Conservation (phyloP, 2,113 vertebrate species). For the Scartelaos histophorus region DNA sequence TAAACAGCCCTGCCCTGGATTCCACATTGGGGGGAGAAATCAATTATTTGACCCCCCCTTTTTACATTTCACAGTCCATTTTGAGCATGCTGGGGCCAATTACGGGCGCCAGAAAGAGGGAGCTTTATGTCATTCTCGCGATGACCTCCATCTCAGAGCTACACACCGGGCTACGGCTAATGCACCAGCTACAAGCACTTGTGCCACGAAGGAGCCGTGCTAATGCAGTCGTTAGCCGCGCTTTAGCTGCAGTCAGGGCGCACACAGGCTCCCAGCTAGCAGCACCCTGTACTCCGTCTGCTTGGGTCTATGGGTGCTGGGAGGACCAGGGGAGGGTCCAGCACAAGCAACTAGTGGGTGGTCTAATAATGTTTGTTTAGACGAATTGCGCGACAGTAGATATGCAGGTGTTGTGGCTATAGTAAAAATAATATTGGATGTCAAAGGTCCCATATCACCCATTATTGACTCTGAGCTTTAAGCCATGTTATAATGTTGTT, state of each 20-base stretch:
- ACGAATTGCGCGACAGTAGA: not conserved
- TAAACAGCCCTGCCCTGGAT: constrained; percentile 76
- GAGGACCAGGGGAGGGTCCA: constrained; percentile 32
- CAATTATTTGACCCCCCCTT: constrained; percentile 78
- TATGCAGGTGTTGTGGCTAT: not conserved
- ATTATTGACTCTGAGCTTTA: too few species aligned
- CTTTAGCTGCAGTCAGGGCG: constrained; percentile 65
- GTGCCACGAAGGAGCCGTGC: constrained; percentile 66
- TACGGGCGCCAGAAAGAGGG: constrained; percentile 74
- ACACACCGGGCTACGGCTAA: constrained; percentile 65
- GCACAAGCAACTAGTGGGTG: not conserved
- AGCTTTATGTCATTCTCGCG: constrained; percentile 74
- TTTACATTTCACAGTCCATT: constrained; percentile 80
- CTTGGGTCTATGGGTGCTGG: constrained; percentile 31
- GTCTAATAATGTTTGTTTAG: too few species aligned
- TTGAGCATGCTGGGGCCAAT: constrained; percentile 79
- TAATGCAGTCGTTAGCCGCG: constrained; percentile 71
- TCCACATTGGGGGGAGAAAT: constrained; percentile 75
- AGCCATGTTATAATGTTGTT: too few species aligned
- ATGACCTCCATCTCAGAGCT: constrained; percentile 70
- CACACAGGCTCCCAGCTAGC: constrained; percentile 45
- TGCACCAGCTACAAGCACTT: constrained; percentile 62
- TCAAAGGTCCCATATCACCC: too few species aligned
- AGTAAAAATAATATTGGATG: too few species aligned
- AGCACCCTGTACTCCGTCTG: constrained; percentile 33